Evolutionary conservation across 2,113 vertebrate genomes (phyloP), one percentile per base, ranked within the genome.

Genomic region (Acrocephalus kingi): DNA sequence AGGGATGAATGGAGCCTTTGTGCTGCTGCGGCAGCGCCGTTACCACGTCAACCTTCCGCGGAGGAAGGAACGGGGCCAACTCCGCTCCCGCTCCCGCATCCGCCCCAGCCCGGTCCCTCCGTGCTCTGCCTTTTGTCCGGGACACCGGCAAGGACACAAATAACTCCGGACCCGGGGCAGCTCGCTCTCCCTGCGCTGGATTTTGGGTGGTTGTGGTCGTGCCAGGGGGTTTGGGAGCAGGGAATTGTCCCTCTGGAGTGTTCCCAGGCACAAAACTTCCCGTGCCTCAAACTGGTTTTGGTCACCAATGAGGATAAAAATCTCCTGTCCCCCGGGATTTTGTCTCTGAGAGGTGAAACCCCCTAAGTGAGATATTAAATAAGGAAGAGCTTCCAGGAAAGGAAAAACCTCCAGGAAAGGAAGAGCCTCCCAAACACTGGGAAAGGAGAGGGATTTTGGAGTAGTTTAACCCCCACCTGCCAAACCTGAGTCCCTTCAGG

Each of bases 1-100:
- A 76, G 72, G 82, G 67, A 91, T 94, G 91, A 91, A 96, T 97
- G 93, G 90, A 91, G 95, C 84, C 95, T 97, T 97, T 96, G 95
- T 96, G 96, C 90, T 66, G 69, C 93, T 94, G 95, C 95, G 79
- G 95, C 93, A 91, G 94, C 87, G 64, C 87, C 22, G 92, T 87
- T 90, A 68, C 96, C 92, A 94, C 71, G 80, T 59, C 95, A 96
- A 76, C 94, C 92, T 56, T 59, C 69, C 6, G 90, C 21, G n/a
- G 85, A 87, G 96, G 85, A 58, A 85, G 93, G 74, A 52, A 83
- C 52, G 22, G 89, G 76, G 72, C 68, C 74, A 41, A 7, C 76
- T 25, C 90, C 3, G 48, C 71, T 80, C 56, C 84, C 41, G 27
- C 51, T 56, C 28, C 79, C 31, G 25, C 51, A 9, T 9, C 43